phyloP scores from a whole-genome alignment of 2,113 vertebrate genomes.

The Archocentrus centrarchus region DNA sequence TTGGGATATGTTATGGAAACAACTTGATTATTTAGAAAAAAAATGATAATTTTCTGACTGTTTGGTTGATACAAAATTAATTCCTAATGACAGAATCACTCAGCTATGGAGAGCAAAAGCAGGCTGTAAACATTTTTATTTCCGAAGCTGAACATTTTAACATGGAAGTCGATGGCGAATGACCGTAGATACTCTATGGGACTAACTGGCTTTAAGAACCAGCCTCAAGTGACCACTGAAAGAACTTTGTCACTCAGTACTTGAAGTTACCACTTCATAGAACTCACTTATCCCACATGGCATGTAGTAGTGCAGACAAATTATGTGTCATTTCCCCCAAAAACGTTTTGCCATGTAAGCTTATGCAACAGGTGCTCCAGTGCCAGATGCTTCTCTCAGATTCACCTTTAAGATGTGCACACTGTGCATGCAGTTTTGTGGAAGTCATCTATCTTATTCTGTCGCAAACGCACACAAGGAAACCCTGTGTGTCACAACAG shows the following conservation, averaged over 20 bases:
- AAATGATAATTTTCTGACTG: too few species aligned
- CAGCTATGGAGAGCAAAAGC: background rate
- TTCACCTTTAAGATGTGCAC: background rate
- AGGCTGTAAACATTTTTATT: background rate
- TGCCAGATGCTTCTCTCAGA: background rate
- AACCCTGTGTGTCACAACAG: constrained; percentile 32
- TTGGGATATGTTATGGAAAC: too few species aligned
- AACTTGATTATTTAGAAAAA: background rate
- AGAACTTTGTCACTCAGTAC: background rate
- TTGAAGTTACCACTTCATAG: background rate
- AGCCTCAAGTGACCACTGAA: background rate
- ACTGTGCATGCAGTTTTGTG: background rate
- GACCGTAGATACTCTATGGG: background rate
- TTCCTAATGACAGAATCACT: background rate
- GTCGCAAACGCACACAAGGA: constrained; percentile 15
- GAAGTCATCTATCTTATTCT: background rate
- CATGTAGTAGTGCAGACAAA: background rate
- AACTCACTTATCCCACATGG: background rate
- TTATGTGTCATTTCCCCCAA: background rate
- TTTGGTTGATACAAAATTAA: background rate
- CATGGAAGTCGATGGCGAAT: background rate
- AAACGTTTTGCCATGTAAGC: background rate
- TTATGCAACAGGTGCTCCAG: background rate
- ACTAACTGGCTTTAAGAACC: background rate
- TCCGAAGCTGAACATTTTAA: background rate